These are phyloP conservation scores for Selenia dentaria DNA, from an alignment of 2,888 invertebrate species.

Conservation along the genomic window DNA sequence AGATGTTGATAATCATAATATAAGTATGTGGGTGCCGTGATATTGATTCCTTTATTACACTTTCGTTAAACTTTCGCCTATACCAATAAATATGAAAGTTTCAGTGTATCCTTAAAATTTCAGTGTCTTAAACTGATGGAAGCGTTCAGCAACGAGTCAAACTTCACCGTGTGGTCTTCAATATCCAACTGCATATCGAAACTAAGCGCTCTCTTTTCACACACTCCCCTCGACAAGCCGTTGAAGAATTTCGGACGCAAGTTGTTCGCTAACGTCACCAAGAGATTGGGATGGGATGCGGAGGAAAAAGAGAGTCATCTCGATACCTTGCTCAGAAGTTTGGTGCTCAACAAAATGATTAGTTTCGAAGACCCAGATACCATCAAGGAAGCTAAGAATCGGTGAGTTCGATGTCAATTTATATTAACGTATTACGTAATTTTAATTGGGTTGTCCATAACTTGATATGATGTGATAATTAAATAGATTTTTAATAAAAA, in stretches of 20 bases:
- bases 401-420: too few species aligned
- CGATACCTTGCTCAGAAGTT: slow-evolving; percentile 92
- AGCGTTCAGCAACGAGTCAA: slow-evolving; percentile 93
- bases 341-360: slow-evolving; percentile 93
- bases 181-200: slow-evolving; percentile 92
- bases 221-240: slow-evolving; percentile 89
- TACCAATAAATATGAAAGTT: too few species aligned
- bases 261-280: slow-evolving; percentile 89
- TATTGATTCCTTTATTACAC: too few species aligned
- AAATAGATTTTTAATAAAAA: too few species aligned
- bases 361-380: slow-evolving; percentile 91
- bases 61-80: too few species aligned
- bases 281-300: slow-evolving; percentile 94
- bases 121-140: slow-evolving; percentile 91
- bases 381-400: slow-evolving; percentile 89
- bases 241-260: slow-evolving; percentile 91
- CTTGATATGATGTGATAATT: too few species aligned
- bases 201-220: slow-evolving; percentile 90
- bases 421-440: too few species aligned
- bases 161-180: slow-evolving; percentile 97
- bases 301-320: slow-evolving; percentile 93
- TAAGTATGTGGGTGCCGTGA: too few species aligned
- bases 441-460: too few species aligned
- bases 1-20: too few species aligned
- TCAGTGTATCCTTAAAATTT: too few species aligned